phyloP scores from a whole-genome alignment of 2,113 vertebrate species.

The Ornithorhynchus anatinus region DNA sequence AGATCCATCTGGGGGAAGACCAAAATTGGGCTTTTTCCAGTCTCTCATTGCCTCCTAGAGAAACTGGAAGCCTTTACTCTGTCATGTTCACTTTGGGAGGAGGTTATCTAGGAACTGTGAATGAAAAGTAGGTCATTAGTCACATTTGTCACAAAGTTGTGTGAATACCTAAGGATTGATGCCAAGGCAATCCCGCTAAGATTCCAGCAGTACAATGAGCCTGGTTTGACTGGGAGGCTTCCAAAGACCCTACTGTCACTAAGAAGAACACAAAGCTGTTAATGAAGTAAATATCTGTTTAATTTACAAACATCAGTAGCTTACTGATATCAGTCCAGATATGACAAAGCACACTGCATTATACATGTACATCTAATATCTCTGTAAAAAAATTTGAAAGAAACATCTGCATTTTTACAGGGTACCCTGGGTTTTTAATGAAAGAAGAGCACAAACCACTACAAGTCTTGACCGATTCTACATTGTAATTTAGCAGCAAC shows the following conservation, averaged over 20 bases:
- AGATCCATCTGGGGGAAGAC: too few relatives aligned
- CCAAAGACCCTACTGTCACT: constrained; percentile 40
- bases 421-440: constrained; percentile 78
- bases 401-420: constrained; percentile 78
- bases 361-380: constrained; percentile 87
- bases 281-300: constrained; percentile 96
- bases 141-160: too few relatives aligned
- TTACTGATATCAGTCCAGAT: constrained; percentile 94
- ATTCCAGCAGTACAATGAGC: too few relatives aligned
- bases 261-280: constrained; percentile 73
- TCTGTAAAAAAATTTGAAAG: constrained; percentile 70
- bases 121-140: too few relatives aligned
- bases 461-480: constrained; percentile 89
- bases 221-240: too few relatives aligned
- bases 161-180: too few relatives aligned
- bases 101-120: too few relatives aligned
- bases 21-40: too few relatives aligned
- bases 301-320: constrained; percentile 97
- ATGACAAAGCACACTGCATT: constrained; percentile 89
- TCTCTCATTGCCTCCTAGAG: too few relatives aligned
- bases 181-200: too few relatives aligned
- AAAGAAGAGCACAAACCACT: constrained; percentile 84
- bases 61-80: too few relatives aligned
- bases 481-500: constrained; percentile 97
- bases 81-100: too few relatives aligned